Evolutionary conservation across 2,888 invertebrate genomes (phyloP), one percentile per base, ranked within the genome.

Genomic region (Hipparchia sbordonii): DNA sequence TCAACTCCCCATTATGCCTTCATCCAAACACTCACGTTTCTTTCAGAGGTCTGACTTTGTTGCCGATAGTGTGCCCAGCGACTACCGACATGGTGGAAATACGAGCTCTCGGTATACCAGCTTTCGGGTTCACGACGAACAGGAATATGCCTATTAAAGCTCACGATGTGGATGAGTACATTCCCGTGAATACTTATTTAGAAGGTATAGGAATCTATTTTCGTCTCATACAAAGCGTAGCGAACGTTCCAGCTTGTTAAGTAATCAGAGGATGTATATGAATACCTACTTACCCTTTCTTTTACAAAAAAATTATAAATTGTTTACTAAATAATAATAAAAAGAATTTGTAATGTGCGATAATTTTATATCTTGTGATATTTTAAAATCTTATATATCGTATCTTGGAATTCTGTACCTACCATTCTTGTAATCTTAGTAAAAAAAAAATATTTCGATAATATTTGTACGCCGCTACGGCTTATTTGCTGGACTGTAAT

Each of bases 71-170:
- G 0, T 82, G 82, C 9, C 85, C 89, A 2, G 90, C 88, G 0
- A 87, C 88, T 0, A 82, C 89, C 0, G 91, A 92, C 75, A 87
- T 87, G 84, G 48, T 87, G 2, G 76, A 76, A 1, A 2, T 92
- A 0, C 83, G 91, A 3, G 52, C 9, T 0, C 85, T 81, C 0
- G 90, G 88, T 0, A 83, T 89, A 45, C 89, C 89, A 8, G 89
- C 89, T 0, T 67, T 91, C 0, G 90, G 90, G 1, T 89, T 91
- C 75, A 66, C 87, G 0, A 79, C 89, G n/a, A 89, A 84, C 75
- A 72, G 77, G 4, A 80, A 82, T 57, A 89, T 87, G 1, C 71
- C 62, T 2, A 0, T 76, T 1, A 79, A 79, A 56, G 5, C 84
- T 0, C 91, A 91, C 60, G 79, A 69, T 9, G 80, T 80, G 48